Base-by-base conservation (phyloP, 2,113 vertebrate genomes). In the Triplophysa siluroides region DNA sequence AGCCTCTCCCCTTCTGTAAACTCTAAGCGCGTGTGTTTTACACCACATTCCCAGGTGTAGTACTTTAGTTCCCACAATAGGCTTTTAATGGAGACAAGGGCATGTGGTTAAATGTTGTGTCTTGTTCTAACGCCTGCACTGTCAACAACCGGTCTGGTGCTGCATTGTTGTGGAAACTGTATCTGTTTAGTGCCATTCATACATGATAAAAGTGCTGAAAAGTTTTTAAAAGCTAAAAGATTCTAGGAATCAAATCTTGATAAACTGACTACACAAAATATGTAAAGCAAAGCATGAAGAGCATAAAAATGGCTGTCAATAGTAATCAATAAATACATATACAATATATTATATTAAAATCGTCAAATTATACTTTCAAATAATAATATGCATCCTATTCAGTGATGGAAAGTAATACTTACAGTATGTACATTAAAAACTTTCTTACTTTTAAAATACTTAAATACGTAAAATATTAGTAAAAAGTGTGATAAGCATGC, bases 51-150 rank as follows among this genome's bases (percentile, higher is more conserved):
- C 24, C 50, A 71, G 72, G n/a, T 75, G 58, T 4, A 45, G 14
- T 41, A 45, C 6, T 47, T 13, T 12, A 19, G 33, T 61, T 43
- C 60, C 50, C 43, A 73, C 47, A 64, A 64, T 65, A 72, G 47
- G 52, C 21, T 41, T 19, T 21, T 66, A 65, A 66, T 29, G 52
- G 11, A 13, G 50, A 21, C 18, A 14, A 66, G 61, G 52, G 43
- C 8, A 18, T 23, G 6, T 26, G 24, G 10, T 65, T 16, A 12
- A 50, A 26, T 78, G 78, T 78, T 73, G 21, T 73, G 78, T 80
- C 82, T 83, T 7, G 16, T 61, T 66, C 26, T 4, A 70, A 41
- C 21, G n/a, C 16, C 10, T 58, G 70, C 2, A 1, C 8, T 50
- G 13, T 69, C 66, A 69, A 69, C 66, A 23, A 50, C 43, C 14